Base-by-base conservation (phyloP, 2,797 vertebrate species). In the Trachurus trachurus region DNA sequence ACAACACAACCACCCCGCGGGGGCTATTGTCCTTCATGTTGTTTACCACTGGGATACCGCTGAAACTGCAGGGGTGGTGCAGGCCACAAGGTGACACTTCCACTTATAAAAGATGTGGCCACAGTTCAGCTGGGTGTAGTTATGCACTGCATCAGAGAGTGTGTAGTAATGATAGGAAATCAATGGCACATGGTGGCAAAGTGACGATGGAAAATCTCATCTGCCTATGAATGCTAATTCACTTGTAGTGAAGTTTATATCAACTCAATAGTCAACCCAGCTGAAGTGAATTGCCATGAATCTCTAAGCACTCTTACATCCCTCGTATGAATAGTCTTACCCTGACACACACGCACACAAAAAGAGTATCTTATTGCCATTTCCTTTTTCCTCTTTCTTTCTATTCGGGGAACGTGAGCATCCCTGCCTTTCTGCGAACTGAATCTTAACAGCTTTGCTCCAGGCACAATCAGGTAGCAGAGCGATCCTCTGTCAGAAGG, bases 21-120 rank as follows among this genome's bases (percentile, higher is more conserved):
- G 80, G 54, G 66, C 86, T 61, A 76, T 93, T 93, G 90, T 93
- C 79, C 85, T 76, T 80, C 54, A 17, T 63, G 84, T 74, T 94
- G 90, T 93, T 94, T 91, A 91, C 88, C 66, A 44, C 61, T 11
- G 77, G 71, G 64, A 88, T 87, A 89, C 63, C 61, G 86, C 92
- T 93, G 91, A 93, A 86, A 69, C 1, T 63, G 90, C 93, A 92
- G 60, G 39, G 80, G 72, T 62, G 52, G 64, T 86, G 52, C 16
- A 52, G 61, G 80, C 73, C 71, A 83, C 71, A 82, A 77, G 71
- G 79, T 88, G 71, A 81, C 37, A 71, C 74, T 53, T 71, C 74
- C 0, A 19, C 50, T 34, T 37, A 39, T 68, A 45, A 83, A 79
- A 65, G 66, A 76, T 52, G 29, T 65, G 40, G 7, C 67, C 22